These are phyloP conservation scores for Chaetorhynchus papuensis DNA, from an alignment of 2,113 vertebrate genomes.

Conservation along the genomic window DNA sequence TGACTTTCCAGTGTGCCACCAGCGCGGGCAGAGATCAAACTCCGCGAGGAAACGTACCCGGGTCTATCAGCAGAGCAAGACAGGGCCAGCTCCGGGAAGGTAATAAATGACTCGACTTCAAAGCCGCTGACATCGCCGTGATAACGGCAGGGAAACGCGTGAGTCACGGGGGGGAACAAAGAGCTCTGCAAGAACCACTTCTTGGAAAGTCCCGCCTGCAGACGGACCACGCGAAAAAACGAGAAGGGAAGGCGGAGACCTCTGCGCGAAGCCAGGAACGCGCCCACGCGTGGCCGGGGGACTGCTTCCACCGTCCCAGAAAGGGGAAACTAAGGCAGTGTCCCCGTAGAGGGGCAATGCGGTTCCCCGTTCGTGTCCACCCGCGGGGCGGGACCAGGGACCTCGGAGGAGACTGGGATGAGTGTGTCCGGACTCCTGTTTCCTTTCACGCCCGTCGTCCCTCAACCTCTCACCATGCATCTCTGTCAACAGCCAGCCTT, in stretches of 20 bases:
- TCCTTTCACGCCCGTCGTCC: not conserved
- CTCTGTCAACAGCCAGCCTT: not conserved
- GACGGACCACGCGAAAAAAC: not conserved
- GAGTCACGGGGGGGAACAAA: conserved; percentile 50
- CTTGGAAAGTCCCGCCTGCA: not conserved
- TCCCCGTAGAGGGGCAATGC: not conserved
- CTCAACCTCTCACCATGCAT: not conserved
- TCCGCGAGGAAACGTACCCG: not conserved
- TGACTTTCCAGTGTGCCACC: conserved; percentile 1
- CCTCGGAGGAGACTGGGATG: no score
- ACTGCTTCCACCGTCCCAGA: not conserved
- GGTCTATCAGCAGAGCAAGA: conserved; percentile 22
- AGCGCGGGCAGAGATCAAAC: conserved; percentile 24
- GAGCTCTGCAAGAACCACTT: conserved; percentile 5
- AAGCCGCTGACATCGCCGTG: conserved; percentile 35
- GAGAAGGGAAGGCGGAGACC: not conserved
- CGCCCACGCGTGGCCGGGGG: not conserved
- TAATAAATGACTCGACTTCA: conserved; percentile 67
- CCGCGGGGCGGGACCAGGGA: no score
- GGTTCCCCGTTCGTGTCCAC: not conserved
- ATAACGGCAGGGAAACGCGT: conserved; percentile 33
- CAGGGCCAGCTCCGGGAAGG: conserved; percentile 5
- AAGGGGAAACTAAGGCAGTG: not conserved
- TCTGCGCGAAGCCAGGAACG: not conserved
- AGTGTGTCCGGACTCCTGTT: not conserved